Conservation (phyloP, 1,140 invertebrate species). For the Anagrus nilaparvatae region DNA sequence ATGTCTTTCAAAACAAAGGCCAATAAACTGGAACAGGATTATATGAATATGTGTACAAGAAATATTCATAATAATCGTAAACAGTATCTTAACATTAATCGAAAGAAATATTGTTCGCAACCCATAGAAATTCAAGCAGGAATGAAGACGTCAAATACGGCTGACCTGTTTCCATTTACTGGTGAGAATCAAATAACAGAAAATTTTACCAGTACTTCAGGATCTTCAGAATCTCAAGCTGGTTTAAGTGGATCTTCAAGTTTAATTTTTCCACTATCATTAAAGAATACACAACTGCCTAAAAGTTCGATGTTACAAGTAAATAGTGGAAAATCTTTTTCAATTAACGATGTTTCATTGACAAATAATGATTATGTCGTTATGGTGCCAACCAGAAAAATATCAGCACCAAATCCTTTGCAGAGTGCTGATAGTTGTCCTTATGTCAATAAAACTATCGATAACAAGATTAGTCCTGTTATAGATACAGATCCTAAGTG, state of each 20-base stretch:
- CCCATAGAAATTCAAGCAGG: conserved; percentile 48
- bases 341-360: conserved; percentile 9
- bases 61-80: conserved; percentile 20
- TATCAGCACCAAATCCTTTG: conserved; percentile 20
- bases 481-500: no score
- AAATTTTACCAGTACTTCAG: conserved; percentile 37
- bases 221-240: conserved; percentile 39
- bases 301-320: not conserved
- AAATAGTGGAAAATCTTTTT: conserved; percentile 15
- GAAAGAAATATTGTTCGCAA: conserved; percentile 44
- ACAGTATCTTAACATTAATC: no score
- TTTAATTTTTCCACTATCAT: conserved; percentile 50
- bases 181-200: conserved; percentile 35
- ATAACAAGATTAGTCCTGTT: no score
- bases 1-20: conserved; percentile 43
- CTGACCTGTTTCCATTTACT: conserved; percentile 35
- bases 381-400: conserved; percentile 24
- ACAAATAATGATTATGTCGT: conserved; percentile 27
- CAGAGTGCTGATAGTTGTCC: conserved; percentile 12
- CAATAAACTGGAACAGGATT: conserved; percentile 34
- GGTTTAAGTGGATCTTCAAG: conserved; percentile 45
- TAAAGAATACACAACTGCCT: conserved; percentile 50
- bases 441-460: conserved; percentile 9
- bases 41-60: conserved; percentile 39
- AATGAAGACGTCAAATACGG: conserved; percentile 35